Percentiles rank a stretch among this genome's conserved stretches.
phyloP scores from a whole-genome alignment of 2,797 vertebrate species.

The Antrozous pallidus region DNA sequence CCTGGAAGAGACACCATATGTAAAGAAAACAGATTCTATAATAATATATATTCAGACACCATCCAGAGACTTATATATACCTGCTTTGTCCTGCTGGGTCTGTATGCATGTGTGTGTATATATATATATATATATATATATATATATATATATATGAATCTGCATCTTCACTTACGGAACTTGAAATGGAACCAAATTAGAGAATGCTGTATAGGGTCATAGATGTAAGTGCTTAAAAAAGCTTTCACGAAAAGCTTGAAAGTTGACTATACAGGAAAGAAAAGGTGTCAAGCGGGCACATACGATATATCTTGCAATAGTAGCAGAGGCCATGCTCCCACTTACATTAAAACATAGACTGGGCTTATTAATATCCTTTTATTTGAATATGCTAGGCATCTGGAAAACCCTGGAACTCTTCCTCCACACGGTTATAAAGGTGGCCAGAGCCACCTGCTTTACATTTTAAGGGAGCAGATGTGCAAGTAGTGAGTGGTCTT shows the following conservation, averaged over 20 bases:
- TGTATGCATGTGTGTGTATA: too few species aligned
- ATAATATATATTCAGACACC: background rate
- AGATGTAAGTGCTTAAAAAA: background rate
- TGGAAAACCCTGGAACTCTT: conserved; percentile 33
- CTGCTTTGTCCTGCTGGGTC: background rate
- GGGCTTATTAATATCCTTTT: conserved; percentile 6
- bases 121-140: background rate
- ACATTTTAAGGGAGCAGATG: background rate
- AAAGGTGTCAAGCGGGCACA: background rate
- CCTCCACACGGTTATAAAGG: background rate
- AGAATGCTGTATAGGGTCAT: background rate
- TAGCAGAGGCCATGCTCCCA: conserved; percentile 7
- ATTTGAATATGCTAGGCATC: background rate
- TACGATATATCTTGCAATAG: background rate
- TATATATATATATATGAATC: background rate
- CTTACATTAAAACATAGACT: conserved; percentile 49
- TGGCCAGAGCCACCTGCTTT: conserved; percentile 25
- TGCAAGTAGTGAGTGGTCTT: background rate
- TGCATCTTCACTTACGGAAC: background rate
- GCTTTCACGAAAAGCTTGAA: conserved; percentile 41
- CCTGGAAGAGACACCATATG: background rate
- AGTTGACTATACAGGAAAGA: background rate
- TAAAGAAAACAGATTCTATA: background rate
- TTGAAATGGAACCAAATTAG: conserved; percentile 12
- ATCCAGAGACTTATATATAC: background rate